Percentiles rank a stretch among this genome's conserved stretches.
phyloP scores from a whole-genome alignment of 2,888 invertebrate species.

The Patella depressa region DNA sequence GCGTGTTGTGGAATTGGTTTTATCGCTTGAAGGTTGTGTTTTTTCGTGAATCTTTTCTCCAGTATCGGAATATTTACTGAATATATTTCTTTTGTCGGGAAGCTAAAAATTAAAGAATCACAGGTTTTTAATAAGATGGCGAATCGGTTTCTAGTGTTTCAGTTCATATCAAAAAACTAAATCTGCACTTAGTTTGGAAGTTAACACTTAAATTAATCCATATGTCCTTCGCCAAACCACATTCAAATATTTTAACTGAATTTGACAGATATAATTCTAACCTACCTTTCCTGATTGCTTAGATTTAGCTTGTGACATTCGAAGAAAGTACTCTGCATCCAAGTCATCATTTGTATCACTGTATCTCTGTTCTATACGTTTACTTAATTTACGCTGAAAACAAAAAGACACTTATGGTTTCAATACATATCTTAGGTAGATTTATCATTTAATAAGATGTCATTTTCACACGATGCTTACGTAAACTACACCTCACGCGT shows the following conservation, averaged over 20 bases:
- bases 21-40: not conserved
- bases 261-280: not conserved
- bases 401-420: not conserved
- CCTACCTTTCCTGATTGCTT: not conserved
- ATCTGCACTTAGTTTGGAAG: too few species aligned
- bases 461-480: too few species aligned
- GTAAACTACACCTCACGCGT: too few species aligned
- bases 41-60: slow-evolving; percentile 43
- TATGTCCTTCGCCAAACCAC: too few species aligned
- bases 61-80: slow-evolving; percentile 53
- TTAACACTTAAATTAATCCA: too few species aligned
- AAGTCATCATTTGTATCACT: not conserved
- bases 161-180: too few species aligned
- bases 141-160: too few species aligned
- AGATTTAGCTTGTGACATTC: not conserved
- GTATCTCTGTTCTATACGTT: slow-evolving; percentile 3
- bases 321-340: not conserved
- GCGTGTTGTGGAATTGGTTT: not conserved
- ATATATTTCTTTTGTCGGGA: slow-evolving; percentile 33
- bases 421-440: too few species aligned
- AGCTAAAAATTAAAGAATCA: not conserved
- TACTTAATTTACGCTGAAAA: slow-evolving; percentile 1
- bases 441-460: too few species aligned
- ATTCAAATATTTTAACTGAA: too few species aligned
- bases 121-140: too few species aligned